A percentile compares a stretch with the other conserved stretches of the same genome.
Evolutionary conservation across 2,797 vertebrate genomes (phyloP).

Genomic region (Hypotaenidia philippensis): DNA sequence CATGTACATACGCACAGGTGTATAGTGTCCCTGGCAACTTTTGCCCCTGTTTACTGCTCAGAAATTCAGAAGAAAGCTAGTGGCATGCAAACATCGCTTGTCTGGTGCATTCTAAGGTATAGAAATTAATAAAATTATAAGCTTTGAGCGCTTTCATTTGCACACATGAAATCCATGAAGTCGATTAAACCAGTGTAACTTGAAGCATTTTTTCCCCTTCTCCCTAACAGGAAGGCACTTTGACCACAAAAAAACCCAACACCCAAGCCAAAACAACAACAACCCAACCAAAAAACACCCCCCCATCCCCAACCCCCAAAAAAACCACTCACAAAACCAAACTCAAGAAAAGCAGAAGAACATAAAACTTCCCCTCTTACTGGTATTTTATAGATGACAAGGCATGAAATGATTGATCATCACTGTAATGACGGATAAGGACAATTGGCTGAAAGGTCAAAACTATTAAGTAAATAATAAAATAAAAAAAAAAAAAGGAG

Average conservation of each 20-base stretch:
- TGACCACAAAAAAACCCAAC: neutral
- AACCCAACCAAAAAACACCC: too few species aligned
- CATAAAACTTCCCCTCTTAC: conserved; percentile 42
- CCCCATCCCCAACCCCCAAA: too few species aligned
- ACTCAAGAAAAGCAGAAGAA: conserved; percentile 37
- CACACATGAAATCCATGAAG: neutral
- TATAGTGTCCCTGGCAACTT: neutral
- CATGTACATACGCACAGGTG: rapidly evolving
- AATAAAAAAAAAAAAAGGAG: conserved; percentile 38
- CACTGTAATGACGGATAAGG: conserved; percentile 78
- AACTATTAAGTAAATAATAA: conserved; percentile 79
- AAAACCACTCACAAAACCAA: too few species aligned
- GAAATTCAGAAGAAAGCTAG: neutral
- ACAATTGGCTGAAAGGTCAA: conserved; percentile 81
- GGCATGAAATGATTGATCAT: conserved; percentile 77
- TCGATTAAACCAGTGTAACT: neutral
- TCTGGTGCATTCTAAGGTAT: neutral
- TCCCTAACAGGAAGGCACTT: neutral
- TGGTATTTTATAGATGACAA: conserved; percentile 70
- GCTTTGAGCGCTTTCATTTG: neutral
- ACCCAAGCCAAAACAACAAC: too few species aligned
- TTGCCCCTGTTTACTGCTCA: neutral
- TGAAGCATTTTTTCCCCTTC: neutral
- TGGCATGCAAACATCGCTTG: rapidly evolving
- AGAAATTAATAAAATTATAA: neutral